Conservation (phyloP, 1,140 invertebrate species). For the Aphis gossypii region DNA sequence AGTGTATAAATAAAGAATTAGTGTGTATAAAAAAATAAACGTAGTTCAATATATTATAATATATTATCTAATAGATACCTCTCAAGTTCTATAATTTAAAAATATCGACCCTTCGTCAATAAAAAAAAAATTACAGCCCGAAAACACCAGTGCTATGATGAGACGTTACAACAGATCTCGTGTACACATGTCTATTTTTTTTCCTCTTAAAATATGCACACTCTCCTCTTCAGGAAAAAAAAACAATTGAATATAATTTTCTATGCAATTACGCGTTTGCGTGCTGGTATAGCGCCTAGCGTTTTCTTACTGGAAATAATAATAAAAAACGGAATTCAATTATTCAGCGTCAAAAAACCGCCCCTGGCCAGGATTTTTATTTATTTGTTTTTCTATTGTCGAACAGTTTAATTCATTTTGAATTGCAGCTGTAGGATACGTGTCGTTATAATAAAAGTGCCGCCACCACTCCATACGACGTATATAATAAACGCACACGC, state of each 20-base stretch:
- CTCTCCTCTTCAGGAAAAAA: too few relatives aligned
- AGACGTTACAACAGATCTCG: background rate
- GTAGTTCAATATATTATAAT: background rate
- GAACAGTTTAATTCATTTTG: conserved; percentile 4
- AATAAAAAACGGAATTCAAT: conserved; percentile 9
- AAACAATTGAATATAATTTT: background rate
- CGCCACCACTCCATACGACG: too few relatives aligned
- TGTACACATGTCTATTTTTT: background rate
- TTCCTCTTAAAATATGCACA: too few relatives aligned
- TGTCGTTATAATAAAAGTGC: background rate
- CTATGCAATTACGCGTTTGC: background rate
- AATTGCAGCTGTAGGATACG: background rate
- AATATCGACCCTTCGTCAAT: background rate
- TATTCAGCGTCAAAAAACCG: conserved; percentile 5
- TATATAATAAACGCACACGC: background rate
- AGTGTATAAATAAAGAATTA: background rate
- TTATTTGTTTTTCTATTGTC: background rate
- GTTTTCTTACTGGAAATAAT: background rate
- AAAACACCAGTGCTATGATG: background rate
- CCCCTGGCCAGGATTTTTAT: background rate
- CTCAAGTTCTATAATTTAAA: background rate
- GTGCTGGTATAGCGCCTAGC: background rate
- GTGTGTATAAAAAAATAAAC: background rate
- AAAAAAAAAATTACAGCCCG: background rate
- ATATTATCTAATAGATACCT: background rate